Conservation (phyloP, 2,797 vertebrate genomes). For the Dromococcyx pavoninus region DNA sequence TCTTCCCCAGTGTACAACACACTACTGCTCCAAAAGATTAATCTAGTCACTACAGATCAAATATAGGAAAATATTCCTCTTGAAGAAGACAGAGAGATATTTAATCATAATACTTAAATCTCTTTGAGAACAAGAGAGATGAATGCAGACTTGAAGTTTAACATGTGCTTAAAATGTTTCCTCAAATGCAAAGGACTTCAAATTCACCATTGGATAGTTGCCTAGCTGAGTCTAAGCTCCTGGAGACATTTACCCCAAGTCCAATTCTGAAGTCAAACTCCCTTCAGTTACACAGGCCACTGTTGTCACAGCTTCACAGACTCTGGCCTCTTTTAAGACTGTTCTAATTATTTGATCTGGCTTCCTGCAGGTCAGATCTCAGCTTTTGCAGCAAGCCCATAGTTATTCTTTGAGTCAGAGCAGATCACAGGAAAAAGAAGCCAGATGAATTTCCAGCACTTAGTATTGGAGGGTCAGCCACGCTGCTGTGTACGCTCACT, state of each 20-base stretch:
- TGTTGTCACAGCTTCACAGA: background rate
- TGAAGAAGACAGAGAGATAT: background rate
- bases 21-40: background rate
- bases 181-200: background rate
- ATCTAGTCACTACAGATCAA: background rate
- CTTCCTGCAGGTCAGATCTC: background rate
- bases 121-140: background rate
- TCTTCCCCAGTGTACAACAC: background rate
- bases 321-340: background rate
- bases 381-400: background rate
- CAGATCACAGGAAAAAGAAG: background rate
- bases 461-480: background rate
- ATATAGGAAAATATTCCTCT: background rate
- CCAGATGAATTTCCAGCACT: accelerated
- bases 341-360: background rate
- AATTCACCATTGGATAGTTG: background rate
- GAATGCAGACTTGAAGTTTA: background rate
- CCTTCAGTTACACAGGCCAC: background rate
- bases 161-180: background rate
- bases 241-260: background rate
- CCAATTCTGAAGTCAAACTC: background rate
- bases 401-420: background rate
- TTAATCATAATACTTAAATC: background rate
- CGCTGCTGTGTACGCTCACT: background rate
- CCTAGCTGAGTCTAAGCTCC: background rate